Evolutionary conservation across 1,140 invertebrate genomes (phyloP), one percentile per base, ranked within the genome.

Genomic region (Heliconius hermathena): DNA sequence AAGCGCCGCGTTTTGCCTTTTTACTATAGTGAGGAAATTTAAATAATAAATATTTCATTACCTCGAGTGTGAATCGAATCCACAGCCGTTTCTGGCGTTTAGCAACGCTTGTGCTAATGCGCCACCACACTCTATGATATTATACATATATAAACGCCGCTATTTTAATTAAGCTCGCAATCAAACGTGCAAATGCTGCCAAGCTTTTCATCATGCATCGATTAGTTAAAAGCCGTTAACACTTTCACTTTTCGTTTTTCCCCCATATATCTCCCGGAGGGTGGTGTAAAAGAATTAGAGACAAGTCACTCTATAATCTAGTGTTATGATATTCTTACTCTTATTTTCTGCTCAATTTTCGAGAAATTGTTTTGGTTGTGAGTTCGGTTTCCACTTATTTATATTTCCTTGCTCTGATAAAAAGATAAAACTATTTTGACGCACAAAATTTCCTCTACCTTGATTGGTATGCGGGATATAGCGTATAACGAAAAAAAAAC

Each of bases 171-270:
- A 66, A 26, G 22, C 60, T 66, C 26, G 60, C 60, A 66, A 66
- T 66, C 60, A 66, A 66, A 66, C 60, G 60, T 66, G 60, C 22
- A 66, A 66, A 66, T 66, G 60, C 60, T 29, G 22, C 60, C 26
- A 66, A 66, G 60, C 60, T 29, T 66, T 66, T 66, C 22, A 66
- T 66, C 26, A 66, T 13, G 11, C 60, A 66, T 66, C 60, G 60
- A 66, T 66, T 66, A 66, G 60, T 18, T 66, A 4, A 29, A 66
- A 66, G 9, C 60, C 20, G 60, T 66, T 29, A 3, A 29, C 26
- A 29, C 9, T 29, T 29, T 29, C 5, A 29, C 60, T 26, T 66
- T 26, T 16, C 9, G 26, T 11, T 22, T 57, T 57, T 57, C 8
- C 9, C n/a, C 8, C 6, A 36, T 36, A 57, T 57, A n/a, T 57